Conservation (phyloP, 92 coral and sea anemone genomes). For the Chrysogorgia sp. region DNA sequence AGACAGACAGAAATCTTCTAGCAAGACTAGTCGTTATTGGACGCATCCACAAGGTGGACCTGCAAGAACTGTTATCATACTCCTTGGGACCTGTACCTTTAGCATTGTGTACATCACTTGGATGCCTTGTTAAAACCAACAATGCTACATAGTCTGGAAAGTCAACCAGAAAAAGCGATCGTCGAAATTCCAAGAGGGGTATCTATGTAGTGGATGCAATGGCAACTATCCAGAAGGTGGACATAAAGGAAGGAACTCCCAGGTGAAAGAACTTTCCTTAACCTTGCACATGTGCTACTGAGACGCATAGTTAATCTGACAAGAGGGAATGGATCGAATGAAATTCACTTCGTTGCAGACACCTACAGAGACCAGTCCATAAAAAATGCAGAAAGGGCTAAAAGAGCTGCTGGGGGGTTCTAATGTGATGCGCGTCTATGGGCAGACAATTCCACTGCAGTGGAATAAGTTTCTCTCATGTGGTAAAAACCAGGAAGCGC, state of each 20-base stretch:
- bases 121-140: constrained; percentile 21
- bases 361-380: constrained; percentile 30
- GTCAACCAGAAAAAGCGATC: constrained; percentile 6
- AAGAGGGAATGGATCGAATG: constrained; percentile 25
- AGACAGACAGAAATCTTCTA: constrained; percentile 6
- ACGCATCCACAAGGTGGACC: not conserved
- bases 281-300: constrained; percentile 26
- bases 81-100: constrained; percentile 17
- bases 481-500: constrained; percentile 10
- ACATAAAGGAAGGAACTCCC: constrained; percentile 10
- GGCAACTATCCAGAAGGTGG: constrained; percentile 19
- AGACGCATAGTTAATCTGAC: constrained; percentile 22
- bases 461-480: constrained; percentile 6
- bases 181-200: constrained; percentile 28
- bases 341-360: constrained; percentile 24
- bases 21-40: constrained; percentile 21
- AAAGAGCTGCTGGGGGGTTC: constrained; percentile 5
- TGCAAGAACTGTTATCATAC: constrained; percentile 19
- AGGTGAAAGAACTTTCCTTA: constrained; percentile 11
- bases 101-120: constrained; percentile 15
- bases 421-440: not conserved
- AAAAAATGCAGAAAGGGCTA: constrained; percentile 21
- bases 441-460: not conserved
- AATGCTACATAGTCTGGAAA: constrained; percentile 20
- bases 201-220: constrained; percentile 21